These are phyloP conservation scores for Callyntrura sp. DNA, from an alignment of 2,888 invertebrate genomes.

Conservation along the genomic window DNA sequence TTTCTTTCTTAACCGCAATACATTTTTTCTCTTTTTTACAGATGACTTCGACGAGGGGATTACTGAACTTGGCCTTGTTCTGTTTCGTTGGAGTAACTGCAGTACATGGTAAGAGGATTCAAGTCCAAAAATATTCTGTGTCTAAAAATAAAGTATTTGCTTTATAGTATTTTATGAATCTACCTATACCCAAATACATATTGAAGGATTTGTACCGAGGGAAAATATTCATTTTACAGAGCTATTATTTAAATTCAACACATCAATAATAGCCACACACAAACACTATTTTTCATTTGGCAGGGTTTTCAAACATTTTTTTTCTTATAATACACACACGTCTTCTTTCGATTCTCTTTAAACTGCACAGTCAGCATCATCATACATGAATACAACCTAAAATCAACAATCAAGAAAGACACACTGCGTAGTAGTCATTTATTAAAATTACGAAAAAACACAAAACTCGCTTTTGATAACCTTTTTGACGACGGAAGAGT, in stretches of 20 bases:
- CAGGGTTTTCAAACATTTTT: constrained; percentile 64
- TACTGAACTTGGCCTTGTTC: constrained; percentile 83
- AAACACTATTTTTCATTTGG: constrained; percentile 53
- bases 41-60: constrained; percentile 83
- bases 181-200: background rate
- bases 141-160: constrained; percentile 6
- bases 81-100: constrained; percentile 81
- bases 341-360: constrained; percentile 75
- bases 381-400: background rate
- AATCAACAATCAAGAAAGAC: background rate
- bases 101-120: constrained; percentile 82
- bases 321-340: constrained; percentile 56
- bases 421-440: background rate
- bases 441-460: background rate
- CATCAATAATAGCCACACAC: constrained; percentile 39
- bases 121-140: constrained; percentile 7
- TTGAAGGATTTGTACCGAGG: background rate
- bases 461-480: constrained; percentile 58
- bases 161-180: constrained; percentile 11
- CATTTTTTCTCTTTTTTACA: constrained; percentile 73
- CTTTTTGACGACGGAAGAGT: constrained; percentile 42
- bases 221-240: constrained; percentile 34
- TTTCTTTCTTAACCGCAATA: background rate
- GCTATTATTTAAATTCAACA: constrained; percentile 34
- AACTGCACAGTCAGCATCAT: constrained; percentile 62